phyloP scores from a whole-genome alignment of 2,113 vertebrate genomes.

The Stigmatopora nigra region DNA sequence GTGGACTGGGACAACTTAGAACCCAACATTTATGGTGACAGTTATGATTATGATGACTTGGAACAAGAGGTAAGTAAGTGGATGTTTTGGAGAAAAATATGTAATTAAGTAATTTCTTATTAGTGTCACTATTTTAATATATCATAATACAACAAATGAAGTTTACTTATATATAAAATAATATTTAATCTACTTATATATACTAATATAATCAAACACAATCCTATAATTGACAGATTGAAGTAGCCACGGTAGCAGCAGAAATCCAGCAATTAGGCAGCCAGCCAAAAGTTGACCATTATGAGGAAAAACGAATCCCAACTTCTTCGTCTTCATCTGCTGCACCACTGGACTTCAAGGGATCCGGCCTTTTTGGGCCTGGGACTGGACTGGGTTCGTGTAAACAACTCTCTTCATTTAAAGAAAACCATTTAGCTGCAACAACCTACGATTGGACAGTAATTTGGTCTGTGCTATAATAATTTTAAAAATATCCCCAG shows the following conservation, averaged over 20 bases:
- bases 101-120: neutral
- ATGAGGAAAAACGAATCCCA: constrained; percentile 22
- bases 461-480: neutral
- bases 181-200: too few relatives aligned
- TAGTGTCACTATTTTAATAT: neutral
- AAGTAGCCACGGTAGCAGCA: constrained; percentile 41
- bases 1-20: constrained; percentile 59
- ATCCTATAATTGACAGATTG: constrained; percentile 36
- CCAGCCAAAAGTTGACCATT: constrained; percentile 2
- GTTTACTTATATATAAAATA: neutral
- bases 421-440: neutral
- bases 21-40: constrained; percentile 65
- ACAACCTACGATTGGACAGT: neutral
- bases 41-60: constrained; percentile 61
- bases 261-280: constrained; percentile 4
- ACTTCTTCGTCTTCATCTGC: constrained; percentile 4
- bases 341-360: constrained; percentile 35
- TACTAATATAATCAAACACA: too few relatives aligned
- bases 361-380: constrained; percentile 44
- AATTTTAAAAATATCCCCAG: constrained; percentile 41
- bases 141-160: too few relatives aligned
- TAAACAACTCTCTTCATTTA: neutral
- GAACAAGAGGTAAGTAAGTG: constrained; percentile 57
- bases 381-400: constrained; percentile 60
- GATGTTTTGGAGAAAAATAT: neutral